These are phyloP conservation scores for Crypturellus tataupa DNA, from an alignment of 2,797 vertebrate species.

Conservation along the genomic window DNA sequence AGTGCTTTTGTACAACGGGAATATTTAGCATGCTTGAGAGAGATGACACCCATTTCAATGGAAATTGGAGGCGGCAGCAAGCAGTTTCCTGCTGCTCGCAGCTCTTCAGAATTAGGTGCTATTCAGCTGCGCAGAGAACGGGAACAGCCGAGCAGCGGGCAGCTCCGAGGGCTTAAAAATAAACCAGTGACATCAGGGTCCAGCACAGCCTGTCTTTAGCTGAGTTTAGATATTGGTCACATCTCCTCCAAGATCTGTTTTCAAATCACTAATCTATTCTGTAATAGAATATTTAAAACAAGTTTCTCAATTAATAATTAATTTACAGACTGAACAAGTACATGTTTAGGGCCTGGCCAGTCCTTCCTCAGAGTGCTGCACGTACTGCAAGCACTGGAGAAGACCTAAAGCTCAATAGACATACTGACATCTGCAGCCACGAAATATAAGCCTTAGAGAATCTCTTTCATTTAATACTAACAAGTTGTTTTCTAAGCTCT, in stretches of 20 bases:
- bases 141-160: background rate
- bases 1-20: background rate
- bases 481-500: background rate
- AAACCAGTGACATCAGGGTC: background rate
- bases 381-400: background rate
- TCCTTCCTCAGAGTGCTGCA: background rate
- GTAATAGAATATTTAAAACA: background rate
- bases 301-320: constrained; percentile 20
- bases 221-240: background rate
- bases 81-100: background rate
- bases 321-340: background rate
- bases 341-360: background rate
- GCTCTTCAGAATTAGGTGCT: background rate
- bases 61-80: background rate
- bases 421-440: background rate
- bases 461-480: background rate
- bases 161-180: constrained; percentile 39
- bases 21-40: background rate
- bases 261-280: background rate
- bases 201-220: background rate
- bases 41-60: background rate
- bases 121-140: background rate
- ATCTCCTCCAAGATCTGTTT: background rate
- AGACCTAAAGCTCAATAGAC: background rate
- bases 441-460: background rate